Evolutionary conservation across 2,113 vertebrate genomes (phyloP).

Genomic region (Trogon surrucura): DNA sequence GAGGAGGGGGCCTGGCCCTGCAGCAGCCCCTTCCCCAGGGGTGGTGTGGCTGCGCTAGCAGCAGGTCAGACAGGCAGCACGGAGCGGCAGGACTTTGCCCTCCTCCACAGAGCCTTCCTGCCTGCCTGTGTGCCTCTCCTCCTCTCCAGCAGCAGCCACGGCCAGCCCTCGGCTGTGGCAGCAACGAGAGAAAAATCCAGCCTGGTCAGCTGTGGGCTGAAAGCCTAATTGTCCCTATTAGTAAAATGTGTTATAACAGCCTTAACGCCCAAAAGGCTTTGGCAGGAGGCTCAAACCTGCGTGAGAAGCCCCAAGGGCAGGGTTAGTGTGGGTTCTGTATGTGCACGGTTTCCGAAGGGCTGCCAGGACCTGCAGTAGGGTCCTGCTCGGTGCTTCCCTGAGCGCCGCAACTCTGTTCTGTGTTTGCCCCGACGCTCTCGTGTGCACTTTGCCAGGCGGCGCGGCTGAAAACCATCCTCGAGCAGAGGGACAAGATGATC

Average conservation of each 20-base stretch:
- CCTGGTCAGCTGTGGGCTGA: too few relatives aligned
- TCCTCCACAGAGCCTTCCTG: not conserved
- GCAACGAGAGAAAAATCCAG: rapidly evolving
- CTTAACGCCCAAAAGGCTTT: not conserved
- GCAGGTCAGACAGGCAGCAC: too few relatives aligned
- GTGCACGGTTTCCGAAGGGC: rapidly evolving
- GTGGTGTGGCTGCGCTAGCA: not conserved
- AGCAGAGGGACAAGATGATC: slow-evolving; percentile 85
- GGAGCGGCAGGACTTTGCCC: too few relatives aligned
- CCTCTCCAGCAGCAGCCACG: not conserved
- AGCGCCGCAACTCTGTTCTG: not conserved
- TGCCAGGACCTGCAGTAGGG: not conserved
- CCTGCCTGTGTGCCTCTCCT: rapidly evolving
- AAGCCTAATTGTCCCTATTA: rapidly evolving
- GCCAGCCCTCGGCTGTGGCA: not conserved
- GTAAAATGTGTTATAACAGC: rapidly evolving
- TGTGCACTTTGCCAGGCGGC: slow-evolving; percentile 66
- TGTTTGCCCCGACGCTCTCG: not conserved
- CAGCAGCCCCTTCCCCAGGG: not conserved
- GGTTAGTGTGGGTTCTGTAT: rapidly evolving
- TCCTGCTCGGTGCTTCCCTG: rapidly evolving
- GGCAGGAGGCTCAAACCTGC: rapidly evolving
- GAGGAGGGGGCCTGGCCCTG: not conserved
- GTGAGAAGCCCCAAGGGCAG: not conserved
- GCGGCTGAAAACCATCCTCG: slow-evolving; percentile 74